A percentile compares a stretch with the other conserved stretches of the same genome.
Evolutionary conservation across 2,888 invertebrate genomes (phyloP).

Genomic region (Pteria penguin): DNA sequence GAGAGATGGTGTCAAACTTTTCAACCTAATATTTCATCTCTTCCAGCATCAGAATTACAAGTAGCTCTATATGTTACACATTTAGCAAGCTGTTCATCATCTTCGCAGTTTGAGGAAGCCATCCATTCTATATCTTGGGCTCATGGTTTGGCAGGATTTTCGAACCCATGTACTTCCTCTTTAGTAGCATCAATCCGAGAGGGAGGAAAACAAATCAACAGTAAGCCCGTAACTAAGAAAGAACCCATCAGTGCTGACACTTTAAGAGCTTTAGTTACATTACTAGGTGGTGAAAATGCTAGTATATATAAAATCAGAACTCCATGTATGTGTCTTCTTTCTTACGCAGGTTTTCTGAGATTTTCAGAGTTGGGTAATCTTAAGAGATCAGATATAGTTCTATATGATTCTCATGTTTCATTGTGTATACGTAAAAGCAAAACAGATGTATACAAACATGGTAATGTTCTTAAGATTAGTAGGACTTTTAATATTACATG

Average conservation of each 20-base stretch:
- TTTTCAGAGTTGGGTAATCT: slow-evolving; percentile 15
- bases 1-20: neutral
- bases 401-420: neutral
- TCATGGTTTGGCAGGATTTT: neutral
- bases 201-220: neutral
- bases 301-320: neutral
- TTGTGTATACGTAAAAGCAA: slow-evolving; percentile 17
- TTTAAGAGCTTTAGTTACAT: neutral
- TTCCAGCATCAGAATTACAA: neutral
- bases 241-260: slow-evolving; percentile 21
- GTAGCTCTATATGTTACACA: neutral
- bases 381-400: neutral
- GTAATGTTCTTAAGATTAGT: neutral
- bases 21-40: neutral
- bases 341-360: slow-evolving; percentile 16
- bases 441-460: slow-evolving; percentile 13
- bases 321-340: slow-evolving; percentile 15
- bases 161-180: neutral
- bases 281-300: neutral
- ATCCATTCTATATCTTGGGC: neutral
- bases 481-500: slow-evolving; percentile 3
- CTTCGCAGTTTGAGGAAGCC: neutral
- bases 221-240: neutral
- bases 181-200: neutral
- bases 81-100: neutral